Percentiles rank a stretch among this genome's conserved stretches.
These are phyloP conservation scores for Glyphotaelius pellucidus DNA, from an alignment of 2,888 invertebrate species.

Conservation along the genomic window DNA sequence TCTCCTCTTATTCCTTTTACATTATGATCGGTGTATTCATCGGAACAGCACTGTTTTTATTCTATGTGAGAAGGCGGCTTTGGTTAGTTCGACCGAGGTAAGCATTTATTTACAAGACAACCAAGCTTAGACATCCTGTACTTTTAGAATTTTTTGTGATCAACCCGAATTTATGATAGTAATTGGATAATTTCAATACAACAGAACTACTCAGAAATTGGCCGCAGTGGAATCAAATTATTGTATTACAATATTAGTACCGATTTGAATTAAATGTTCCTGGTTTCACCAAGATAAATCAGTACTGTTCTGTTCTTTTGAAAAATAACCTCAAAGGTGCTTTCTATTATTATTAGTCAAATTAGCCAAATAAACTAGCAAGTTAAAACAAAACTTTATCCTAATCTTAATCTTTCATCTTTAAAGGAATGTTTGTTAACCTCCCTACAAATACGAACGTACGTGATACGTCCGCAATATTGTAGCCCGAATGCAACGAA, in stretches of 20 bases:
- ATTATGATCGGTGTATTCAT: slow-evolving; percentile 54
- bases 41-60: slow-evolving; percentile 32
- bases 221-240: background rate
- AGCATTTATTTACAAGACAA: slow-evolving; percentile 16
- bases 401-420: too few relatives aligned
- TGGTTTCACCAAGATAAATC: background rate
- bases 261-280: background rate
- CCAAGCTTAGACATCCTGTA: background rate
- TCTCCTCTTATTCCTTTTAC: slow-evolving; percentile 71
- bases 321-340: too few relatives aligned
- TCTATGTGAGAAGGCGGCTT: slow-evolving; percentile 32
- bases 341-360: too few relatives aligned
- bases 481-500: too few relatives aligned
- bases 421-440: too few relatives aligned
- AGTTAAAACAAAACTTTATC: too few relatives aligned
- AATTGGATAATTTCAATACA: background rate
- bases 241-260: background rate
- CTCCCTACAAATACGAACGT: too few relatives aligned
- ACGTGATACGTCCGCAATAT: too few relatives aligned
- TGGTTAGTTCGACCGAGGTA: slow-evolving; percentile 54
- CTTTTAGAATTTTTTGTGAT: background rate
- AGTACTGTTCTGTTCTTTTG: too few relatives aligned
- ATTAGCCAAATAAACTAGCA: too few relatives aligned
- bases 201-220: background rate
- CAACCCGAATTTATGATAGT: background rate